A percentile compares a stretch with the other conserved stretches of the same genome.
Conservation (phyloP, 2,113 vertebrate genomes). For the Bolborhynchus lineola region DNA sequence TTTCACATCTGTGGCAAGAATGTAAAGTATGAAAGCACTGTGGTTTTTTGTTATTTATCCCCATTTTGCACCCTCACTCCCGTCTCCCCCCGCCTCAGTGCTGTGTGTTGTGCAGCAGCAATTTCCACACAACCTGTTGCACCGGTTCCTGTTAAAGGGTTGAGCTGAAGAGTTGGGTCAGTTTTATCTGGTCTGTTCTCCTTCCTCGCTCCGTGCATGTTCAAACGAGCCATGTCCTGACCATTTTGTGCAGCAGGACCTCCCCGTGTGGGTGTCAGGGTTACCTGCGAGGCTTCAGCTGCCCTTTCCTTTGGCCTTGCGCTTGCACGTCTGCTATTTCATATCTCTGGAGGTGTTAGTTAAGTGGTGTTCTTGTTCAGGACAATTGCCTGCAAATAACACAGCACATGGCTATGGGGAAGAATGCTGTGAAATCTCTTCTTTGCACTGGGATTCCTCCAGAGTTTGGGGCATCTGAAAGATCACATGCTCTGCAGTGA, state of each 20-base stretch:
- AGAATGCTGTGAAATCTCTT: not conserved
- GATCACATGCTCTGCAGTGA: fast-evolving
- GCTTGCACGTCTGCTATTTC: not conserved
- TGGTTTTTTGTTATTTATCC: not conserved
- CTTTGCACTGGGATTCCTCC: not conserved
- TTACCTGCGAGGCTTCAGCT: not conserved
- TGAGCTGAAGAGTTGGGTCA: constrained; percentile 30
- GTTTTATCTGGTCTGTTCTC: constrained; percentile 45
- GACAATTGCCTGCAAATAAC: not conserved
- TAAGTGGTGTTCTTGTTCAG: not conserved
- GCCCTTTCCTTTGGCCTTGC: not conserved
- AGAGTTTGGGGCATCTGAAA: not conserved
- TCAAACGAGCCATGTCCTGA: not conserved
- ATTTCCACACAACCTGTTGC: constrained; percentile 59
- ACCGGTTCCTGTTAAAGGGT: constrained; percentile 29
- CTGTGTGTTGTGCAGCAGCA: not conserved
- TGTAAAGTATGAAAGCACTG: not conserved
- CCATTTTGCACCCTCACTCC: not conserved
- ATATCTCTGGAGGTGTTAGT: not conserved
- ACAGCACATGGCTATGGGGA: not conserved
- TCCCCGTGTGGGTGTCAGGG: not conserved
- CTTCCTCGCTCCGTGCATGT: not conserved
- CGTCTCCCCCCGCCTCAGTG: not conserved
- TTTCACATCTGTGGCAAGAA: constrained; percentile 12
- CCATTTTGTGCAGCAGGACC: not conserved